Conservation (phyloP, 2,797 vertebrate genomes). For the Pitangus sulphuratus region DNA sequence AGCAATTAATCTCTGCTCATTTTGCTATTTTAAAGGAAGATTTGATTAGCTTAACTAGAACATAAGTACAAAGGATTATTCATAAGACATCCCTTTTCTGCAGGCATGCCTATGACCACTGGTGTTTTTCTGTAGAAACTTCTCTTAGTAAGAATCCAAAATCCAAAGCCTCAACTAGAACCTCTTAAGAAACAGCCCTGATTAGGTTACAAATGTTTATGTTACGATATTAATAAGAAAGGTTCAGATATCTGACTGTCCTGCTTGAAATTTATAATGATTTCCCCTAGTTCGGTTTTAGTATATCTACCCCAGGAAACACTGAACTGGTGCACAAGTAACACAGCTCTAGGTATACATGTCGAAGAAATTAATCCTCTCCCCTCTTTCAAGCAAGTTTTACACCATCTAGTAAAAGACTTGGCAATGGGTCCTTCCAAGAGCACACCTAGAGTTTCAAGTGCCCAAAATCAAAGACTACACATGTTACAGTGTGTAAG, state of each 20-base stretch:
- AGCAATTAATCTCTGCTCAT: neutral
- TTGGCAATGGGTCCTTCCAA: neutral
- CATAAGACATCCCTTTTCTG: neutral
- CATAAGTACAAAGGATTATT: neutral
- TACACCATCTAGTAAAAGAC: neutral
- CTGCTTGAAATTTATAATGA: neutral
- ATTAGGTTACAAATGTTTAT: neutral
- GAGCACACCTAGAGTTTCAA: neutral
- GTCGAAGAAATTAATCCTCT: neutral
- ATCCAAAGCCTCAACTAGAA: neutral
- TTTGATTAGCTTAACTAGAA: neutral
- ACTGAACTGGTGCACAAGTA: neutral
- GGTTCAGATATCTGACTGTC: neutral
- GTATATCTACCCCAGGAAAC: neutral
- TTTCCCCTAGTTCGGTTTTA: neutral
- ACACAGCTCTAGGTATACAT: neutral
- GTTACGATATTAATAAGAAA: neutral
- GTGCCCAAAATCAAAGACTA: neutral
- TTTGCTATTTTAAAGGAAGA: neutral
- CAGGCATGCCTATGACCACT: neutral
- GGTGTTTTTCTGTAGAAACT: neutral
- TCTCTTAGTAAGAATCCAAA: neutral
- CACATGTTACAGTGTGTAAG: rapidly evolving
- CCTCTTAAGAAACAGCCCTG: neutral
- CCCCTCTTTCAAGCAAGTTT: neutral